Percentiles rank a stretch among this genome's conserved stretches.
These are phyloP conservation scores for Bemisia tabaci DNA, from an alignment of 1,140 invertebrate genomes.

Conservation along the genomic window DNA sequence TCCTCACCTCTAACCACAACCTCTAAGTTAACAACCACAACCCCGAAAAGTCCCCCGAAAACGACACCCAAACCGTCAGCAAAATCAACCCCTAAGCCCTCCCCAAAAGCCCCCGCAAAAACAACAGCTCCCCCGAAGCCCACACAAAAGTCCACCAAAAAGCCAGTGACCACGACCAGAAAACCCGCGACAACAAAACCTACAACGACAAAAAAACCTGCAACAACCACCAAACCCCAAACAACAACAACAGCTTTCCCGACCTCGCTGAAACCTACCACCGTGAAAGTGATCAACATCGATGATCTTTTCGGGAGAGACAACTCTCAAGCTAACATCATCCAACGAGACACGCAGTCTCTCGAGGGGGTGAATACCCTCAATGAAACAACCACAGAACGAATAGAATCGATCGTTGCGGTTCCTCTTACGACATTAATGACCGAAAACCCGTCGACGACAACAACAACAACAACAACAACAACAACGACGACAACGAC, in stretches of 20 bases:
- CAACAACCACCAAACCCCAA: neutral
- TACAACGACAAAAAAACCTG: neutral
- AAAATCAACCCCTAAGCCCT: neutral
- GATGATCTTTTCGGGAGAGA: neutral
- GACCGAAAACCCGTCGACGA: too few species aligned
- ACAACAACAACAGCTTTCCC: neutral
- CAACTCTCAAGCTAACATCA: neutral
- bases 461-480: neutral
- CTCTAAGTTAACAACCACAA: neutral
- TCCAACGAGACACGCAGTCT: neutral
- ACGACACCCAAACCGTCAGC: neutral
- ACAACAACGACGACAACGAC: slow-evolving; percentile 1
- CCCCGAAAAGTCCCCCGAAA: neutral
- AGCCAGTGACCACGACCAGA: neutral
- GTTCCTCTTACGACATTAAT: too few species aligned
- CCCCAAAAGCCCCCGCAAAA: neutral
- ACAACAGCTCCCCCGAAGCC: neutral
- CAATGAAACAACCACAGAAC: too few species aligned
- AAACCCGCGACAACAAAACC: neutral
- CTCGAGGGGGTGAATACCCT: too few species aligned
- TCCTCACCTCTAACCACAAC: neutral
- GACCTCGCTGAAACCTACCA: neutral
- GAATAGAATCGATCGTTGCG: too few species aligned
- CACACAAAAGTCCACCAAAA: neutral
- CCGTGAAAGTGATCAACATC: neutral